phyloP scores from a whole-genome alignment of 2,113 vertebrate species.

The Solenodon paradoxus region DNA sequence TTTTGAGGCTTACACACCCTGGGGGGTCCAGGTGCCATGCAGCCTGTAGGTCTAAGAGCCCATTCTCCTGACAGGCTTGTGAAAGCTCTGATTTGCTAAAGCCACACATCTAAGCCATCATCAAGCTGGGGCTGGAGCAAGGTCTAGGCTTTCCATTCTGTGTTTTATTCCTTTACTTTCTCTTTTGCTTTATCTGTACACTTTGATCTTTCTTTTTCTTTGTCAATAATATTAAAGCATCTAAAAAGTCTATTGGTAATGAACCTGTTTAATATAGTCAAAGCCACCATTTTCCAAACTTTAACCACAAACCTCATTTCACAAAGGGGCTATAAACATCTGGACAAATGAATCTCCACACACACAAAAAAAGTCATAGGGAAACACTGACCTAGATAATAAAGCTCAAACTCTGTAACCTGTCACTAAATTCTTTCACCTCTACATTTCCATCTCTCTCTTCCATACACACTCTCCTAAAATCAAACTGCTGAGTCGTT shows the following conservation, averaged over 20 bases:
- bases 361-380: too few species aligned
- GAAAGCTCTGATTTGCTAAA: neutral
- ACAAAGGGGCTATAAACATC: neutral
- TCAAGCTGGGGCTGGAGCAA: neutral
- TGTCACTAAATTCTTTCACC: neutral
- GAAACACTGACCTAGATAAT: neutral
- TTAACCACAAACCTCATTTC: neutral
- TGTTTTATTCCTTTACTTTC: neutral
- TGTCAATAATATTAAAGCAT: constrained; percentile 16
- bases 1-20: neutral
- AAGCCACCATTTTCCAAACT: neutral
- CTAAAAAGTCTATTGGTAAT: constrained; percentile 12
- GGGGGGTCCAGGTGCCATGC: neutral
- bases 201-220: neutral
- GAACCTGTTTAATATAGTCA: neutral
- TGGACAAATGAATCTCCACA: too few species aligned
- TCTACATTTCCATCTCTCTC: neutral
- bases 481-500: neutral
- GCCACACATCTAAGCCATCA: neutral
- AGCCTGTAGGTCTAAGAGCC: too few species aligned
- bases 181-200: neutral
- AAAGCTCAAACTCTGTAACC: neutral
- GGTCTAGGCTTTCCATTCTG: neutral
- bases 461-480: neutral
- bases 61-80: neutral